Percentiles rank a stretch among this genome's conserved stretches.
phyloP scores from a whole-genome alignment of 2,888 invertebrate genomes.

The Platycnemis pennipes region DNA sequence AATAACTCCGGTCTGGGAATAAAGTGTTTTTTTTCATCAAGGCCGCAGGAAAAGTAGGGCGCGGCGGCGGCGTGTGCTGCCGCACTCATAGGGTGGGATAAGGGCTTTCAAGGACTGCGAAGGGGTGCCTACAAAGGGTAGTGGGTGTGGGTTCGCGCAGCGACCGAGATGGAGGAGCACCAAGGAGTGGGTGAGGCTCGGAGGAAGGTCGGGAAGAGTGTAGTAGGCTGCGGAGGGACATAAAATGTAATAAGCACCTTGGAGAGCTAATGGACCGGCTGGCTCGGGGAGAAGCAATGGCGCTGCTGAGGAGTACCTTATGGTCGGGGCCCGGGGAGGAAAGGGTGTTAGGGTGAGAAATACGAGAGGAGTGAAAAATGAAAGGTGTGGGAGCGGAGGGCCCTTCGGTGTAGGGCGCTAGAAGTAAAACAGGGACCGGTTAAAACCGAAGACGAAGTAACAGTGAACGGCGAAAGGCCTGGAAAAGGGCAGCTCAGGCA shows the following conservation, averaged over 20 bases:
- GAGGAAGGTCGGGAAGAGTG: not conserved
- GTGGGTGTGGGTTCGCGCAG: not conserved
- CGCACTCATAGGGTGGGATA: not conserved
- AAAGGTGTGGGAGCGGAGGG: not conserved
- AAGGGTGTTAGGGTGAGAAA: not conserved
- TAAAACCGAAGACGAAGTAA: not conserved
- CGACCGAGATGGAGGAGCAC: not conserved
- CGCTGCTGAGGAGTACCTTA: not conserved
- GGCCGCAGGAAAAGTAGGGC: not conserved
- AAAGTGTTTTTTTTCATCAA: not conserved
- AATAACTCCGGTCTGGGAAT: not conserved
- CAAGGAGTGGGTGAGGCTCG: not conserved
- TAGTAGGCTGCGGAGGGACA: not conserved
- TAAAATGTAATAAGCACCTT: constrained; percentile 19
- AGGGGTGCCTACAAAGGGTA: not conserved
- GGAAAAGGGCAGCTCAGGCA: not conserved
- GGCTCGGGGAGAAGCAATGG: not conserved
- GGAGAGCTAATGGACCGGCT: not conserved
- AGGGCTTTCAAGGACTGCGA: not conserved
- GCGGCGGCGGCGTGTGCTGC: not conserved
- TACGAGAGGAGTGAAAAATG: not conserved
- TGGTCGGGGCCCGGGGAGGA: not conserved
- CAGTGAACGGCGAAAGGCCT: not conserved
- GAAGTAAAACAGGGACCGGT: not conserved
- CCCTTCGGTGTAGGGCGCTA: not conserved